Evolutionary conservation across 2,113 vertebrate genomes (phyloP), one percentile per base, ranked within the genome.

Genomic region (Dissostichus mawsoni): DNA sequence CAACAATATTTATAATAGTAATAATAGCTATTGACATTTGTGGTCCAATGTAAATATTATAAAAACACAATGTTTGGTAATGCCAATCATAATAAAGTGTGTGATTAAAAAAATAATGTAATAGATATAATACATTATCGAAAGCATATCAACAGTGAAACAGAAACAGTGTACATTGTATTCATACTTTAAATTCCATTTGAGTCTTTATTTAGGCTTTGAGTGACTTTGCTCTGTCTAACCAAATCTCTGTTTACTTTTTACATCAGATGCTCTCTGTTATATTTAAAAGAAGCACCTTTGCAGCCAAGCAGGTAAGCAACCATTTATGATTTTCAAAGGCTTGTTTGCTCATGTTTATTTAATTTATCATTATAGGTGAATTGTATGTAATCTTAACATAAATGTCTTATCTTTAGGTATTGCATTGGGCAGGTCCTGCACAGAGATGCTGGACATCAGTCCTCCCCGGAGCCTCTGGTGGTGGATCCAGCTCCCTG

Each of bases 221-320:
- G 10, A 41, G 33, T 63, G 14, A 20, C 25, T 23, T 14, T 79
- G 0, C 2, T 50, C 3, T 56, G 11, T 14, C 45, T 36, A 20
- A 61, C n/a, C 0, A 13, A 3, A 50, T 25, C 0, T 76, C 6
- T 69, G 3, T 70, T 51, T 11, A 2, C 23, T 36, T 41, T 68
- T 74, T 66, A 29, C 16, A 8, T 2, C 51, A 53, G 59, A 44
- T 92, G 90, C 11, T 92, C 11, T 70, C 83, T 52, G 18, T 66
- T 41, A 8, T 72, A 36, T 67, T 89, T 12, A 70, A 65, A 89
- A 81, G 83, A 89, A 50, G 76, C 82, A 18, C 48, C 0, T 14
- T 86, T 18, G 80, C 81, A 63, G 52, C 81, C 17, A 78, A 69
- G n/a, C 86, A 80, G 90, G 90, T 93, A 86, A 87, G 6, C 1